A percentile compares a stretch with the other conserved stretches of the same genome.
Conservation (phyloP, 2,797 vertebrate species). For the Peromyscus aztecus region DNA sequence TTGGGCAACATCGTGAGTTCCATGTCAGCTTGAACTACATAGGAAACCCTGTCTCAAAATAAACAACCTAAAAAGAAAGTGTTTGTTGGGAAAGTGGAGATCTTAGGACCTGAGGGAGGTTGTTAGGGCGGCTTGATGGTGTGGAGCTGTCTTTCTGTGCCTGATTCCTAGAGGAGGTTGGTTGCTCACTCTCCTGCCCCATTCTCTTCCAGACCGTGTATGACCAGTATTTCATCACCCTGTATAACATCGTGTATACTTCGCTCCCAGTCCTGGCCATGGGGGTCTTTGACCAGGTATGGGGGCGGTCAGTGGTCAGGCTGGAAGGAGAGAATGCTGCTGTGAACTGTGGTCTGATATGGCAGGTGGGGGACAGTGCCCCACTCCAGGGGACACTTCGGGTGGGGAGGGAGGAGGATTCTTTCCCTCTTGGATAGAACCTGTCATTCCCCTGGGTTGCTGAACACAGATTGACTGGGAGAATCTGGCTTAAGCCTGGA, state of each 20-base stretch:
- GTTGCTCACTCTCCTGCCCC: fast-evolving
- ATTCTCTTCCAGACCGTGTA: conserved; percentile 91
- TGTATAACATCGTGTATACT: conserved; percentile 98
- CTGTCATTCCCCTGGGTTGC: background rate
- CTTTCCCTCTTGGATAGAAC: background rate
- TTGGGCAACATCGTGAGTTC: background rate
- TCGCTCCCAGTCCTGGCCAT: conserved; percentile 97
- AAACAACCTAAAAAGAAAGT: background rate
- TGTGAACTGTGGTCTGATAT: background rate
- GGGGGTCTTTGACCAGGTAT: conserved; percentile 98
- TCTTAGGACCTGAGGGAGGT: background rate
- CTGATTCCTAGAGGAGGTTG: background rate
- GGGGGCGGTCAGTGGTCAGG: background rate
- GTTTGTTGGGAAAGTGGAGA: background rate
- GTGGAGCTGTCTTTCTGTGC: background rate
- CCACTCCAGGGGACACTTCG: background rate
- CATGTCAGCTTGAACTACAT: background rate
- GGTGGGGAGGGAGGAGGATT: background rate
- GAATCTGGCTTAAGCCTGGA: background rate
- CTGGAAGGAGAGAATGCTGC: background rate
- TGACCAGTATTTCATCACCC: conserved; percentile 96
- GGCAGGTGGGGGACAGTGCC: background rate
- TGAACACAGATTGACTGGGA: background rate
- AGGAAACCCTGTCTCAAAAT: background rate
- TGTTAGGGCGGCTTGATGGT: background rate